These are phyloP conservation scores for Heliconius hortense DNA, from an alignment of 2,888 invertebrate genomes.

Conservation along the genomic window DNA sequence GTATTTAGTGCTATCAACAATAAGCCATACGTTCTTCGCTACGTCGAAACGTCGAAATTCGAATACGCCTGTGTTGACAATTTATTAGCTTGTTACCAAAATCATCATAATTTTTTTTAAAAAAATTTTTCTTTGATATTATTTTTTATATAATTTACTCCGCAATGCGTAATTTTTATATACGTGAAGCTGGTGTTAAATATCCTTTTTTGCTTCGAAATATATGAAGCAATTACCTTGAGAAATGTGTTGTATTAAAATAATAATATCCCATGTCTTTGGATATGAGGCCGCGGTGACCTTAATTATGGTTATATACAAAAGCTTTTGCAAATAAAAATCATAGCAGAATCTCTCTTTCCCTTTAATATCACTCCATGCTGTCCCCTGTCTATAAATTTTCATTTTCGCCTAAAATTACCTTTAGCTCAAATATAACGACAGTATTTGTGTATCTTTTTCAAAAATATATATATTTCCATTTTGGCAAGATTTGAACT, in stretches of 20 bases:
- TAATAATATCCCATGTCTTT: neutral
- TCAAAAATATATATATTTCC: no score
- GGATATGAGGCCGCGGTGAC: neutral
- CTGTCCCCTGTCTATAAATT: neutral
- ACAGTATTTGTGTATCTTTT: no score
- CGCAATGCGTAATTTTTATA: neutral
- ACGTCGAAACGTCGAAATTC: no score
- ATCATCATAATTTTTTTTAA: no score
- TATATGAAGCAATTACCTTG: neutral
- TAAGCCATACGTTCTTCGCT: no score
- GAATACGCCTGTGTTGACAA: no score
- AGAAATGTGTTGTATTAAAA: constrained; percentile 22
- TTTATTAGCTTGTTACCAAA: no score
- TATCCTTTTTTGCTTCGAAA: neutral
- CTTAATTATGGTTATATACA: neutral
- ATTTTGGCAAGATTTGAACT: no score
- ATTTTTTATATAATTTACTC: no score
- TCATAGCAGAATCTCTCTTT: neutral
- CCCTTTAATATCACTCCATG: neutral
- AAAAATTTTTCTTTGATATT: no score
- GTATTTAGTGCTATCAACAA: neutral
- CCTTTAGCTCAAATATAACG: neutral
- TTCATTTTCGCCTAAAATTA: neutral
- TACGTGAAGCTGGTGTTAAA: neutral
- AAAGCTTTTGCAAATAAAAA: constrained; percentile 3